Evolutionary conservation across 2,113 vertebrate species (phyloP), one percentile per base, ranked within the genome.

Genomic region (Pomatostomus ruficeps): DNA sequence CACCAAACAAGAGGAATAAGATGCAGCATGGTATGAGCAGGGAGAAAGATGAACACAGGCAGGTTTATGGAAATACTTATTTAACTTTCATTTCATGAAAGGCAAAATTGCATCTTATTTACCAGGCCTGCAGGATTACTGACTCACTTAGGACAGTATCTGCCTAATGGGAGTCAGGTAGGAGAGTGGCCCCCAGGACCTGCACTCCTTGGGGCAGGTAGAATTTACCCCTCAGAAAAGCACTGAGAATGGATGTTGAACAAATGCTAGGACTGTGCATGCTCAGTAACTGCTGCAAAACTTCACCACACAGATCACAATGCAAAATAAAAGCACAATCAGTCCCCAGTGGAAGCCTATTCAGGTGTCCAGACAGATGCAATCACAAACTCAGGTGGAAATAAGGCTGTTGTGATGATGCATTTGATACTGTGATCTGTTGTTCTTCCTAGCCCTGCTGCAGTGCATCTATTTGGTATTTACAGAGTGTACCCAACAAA

Each of bases 391-490:
- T 54, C 66, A 49, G 16, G 58, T 25, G 29, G 57, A 86, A 96
- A 71, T 40, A 61, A 2, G 7, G 48, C 25, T 3, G 10, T 28
- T 80, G 46, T 54, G 38, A 88, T 58, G 63, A 66, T 67, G 63
- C 14, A 52, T 82, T 91, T 85, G 72, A 52, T 49, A 10, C 19
- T 63, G 15, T 12, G 52, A 82, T 55, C 57, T 89, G 48, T 35
- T 92, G 35, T 42, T 91, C 66, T 83, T 88, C 62, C 29, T 59
- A 72, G 82, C 61, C 23, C 29, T 8, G 9, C 36, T 73, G 78
- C 78, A 88, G 38, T 38, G 54, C 74, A 72, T 45, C 78, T 59
- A 10, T 76, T 88, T 93, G 77, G 65, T 79, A 88, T 90, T 95
- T 96, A 66, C 45, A 52, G 29, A 45, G 57, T 52, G 66, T 33